Percentiles rank a stretch among this genome's conserved stretches.
Conservation (phyloP, 2,888 invertebrate species). For the Lithophane semibrunnea region DNA sequence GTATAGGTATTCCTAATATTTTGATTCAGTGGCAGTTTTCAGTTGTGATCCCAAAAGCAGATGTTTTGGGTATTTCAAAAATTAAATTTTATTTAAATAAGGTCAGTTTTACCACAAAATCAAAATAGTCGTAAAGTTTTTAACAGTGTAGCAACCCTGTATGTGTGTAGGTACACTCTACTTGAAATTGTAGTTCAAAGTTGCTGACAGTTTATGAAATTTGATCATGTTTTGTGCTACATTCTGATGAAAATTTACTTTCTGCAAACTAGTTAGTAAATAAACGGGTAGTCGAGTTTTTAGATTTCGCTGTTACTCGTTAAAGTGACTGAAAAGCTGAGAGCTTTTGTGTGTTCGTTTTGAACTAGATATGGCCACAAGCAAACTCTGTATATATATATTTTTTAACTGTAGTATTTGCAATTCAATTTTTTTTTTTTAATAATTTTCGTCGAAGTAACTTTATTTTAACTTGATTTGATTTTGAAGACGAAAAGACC, state of each 20-base stretch:
- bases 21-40: not conserved
- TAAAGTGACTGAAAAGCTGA: constrained; percentile 6
- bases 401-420: not conserved
- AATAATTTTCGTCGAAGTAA: not conserved
- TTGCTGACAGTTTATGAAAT: constrained; percentile 67
- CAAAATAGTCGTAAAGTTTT: not conserved
- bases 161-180: constrained; percentile 24
- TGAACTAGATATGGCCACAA: not conserved
- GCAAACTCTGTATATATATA: not conserved
- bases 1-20: not conserved
- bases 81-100: not conserved
- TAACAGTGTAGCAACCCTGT: constrained; percentile 50
- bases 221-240: constrained; percentile 63
- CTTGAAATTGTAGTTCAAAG: constrained; percentile 63
- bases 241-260: constrained; percentile 53
- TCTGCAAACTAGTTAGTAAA: constrained; percentile 42
- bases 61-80: not conserved
- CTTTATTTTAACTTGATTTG: not conserved
- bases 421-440: not conserved
- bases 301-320: constrained; percentile 13
- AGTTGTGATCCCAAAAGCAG: not conserved
- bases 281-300: constrained; percentile 26
- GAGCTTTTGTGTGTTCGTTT: constrained; percentile 26
- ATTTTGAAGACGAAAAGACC: no score
- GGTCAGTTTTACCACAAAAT: not conserved